Conservation (phyloP, 2,113 vertebrate genomes). For the Bucco capensis region DNA sequence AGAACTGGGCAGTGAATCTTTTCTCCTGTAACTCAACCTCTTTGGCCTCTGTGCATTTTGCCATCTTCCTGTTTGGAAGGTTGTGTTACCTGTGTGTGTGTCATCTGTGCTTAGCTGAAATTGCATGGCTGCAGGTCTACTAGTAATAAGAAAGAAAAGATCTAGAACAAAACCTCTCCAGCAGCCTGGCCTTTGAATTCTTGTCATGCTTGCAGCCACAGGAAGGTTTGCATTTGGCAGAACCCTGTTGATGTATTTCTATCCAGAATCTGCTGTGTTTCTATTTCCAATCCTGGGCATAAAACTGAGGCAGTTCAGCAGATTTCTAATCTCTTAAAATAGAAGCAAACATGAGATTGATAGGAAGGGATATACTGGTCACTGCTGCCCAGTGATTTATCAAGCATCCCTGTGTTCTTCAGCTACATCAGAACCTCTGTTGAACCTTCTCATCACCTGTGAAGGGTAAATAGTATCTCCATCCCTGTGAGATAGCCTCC, state of each 20-base stretch:
- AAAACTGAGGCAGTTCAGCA: not conserved
- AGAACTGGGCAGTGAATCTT: not conserved
- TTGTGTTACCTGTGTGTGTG: not conserved
- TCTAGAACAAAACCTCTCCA: not conserved
- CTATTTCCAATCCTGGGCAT: not conserved
- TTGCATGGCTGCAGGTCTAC: not conserved
- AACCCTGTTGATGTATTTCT: not conserved
- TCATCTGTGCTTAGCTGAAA: not conserved
- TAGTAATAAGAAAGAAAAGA: not conserved
- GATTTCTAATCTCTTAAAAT: not conserved
- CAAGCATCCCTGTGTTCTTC: not conserved
- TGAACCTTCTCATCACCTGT: not conserved
- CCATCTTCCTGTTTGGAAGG: not conserved
- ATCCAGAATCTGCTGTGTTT: not conserved
- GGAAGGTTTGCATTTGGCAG: not conserved
- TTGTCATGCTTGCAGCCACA: not conserved
- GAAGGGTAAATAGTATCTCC: not conserved
- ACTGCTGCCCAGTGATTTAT: not conserved
- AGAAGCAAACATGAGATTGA: not conserved
- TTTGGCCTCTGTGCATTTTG: not conserved
- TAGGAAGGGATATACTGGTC: not conserved
- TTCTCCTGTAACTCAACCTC: not conserved
- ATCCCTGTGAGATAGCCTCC: not conserved
- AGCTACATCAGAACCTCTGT: not conserved
- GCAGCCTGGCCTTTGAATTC: not conserved